These are phyloP conservation scores for Chrysolina haemoptera DNA, from an alignment of 2,888 invertebrate species.

Conservation along the genomic window DNA sequence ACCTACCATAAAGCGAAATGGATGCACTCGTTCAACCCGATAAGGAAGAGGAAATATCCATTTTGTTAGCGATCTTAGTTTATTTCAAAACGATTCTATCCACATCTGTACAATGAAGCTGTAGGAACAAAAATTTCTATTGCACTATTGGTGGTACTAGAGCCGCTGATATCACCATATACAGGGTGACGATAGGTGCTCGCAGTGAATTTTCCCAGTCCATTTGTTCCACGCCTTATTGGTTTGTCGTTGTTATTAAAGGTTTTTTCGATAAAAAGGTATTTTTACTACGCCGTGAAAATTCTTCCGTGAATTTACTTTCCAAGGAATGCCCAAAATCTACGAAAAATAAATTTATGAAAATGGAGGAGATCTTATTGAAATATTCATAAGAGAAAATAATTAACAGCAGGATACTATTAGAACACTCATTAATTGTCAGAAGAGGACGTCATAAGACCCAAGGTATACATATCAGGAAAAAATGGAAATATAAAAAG, in stretches of 20 bases:
- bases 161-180: conserved; percentile 13
- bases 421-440: no score
- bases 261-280: background rate
- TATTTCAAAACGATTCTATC: conserved; percentile 14
- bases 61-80: conserved; percentile 18
- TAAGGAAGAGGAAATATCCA: conserved; percentile 15
- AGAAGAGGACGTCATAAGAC: no score
- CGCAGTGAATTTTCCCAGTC: conserved; percentile 7
- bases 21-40: conserved; percentile 11
- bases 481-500: no score
- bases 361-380: no score
- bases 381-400: no score
- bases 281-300: background rate
- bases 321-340: no score
- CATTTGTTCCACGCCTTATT: background rate
- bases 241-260: background rate
- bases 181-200: conserved; percentile 12
- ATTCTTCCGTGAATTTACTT: no score
- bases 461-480: no score
- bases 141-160: conserved; percentile 20
- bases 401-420: no score
- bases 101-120: conserved; percentile 18
- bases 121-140: conserved; percentile 28
- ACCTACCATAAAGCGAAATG: conserved; percentile 15
- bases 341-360: no score